Percentiles rank a stretch among this genome's conserved stretches.
Conservation (phyloP, 2,888 invertebrate genomes). For the Watsonalla binaria region DNA sequence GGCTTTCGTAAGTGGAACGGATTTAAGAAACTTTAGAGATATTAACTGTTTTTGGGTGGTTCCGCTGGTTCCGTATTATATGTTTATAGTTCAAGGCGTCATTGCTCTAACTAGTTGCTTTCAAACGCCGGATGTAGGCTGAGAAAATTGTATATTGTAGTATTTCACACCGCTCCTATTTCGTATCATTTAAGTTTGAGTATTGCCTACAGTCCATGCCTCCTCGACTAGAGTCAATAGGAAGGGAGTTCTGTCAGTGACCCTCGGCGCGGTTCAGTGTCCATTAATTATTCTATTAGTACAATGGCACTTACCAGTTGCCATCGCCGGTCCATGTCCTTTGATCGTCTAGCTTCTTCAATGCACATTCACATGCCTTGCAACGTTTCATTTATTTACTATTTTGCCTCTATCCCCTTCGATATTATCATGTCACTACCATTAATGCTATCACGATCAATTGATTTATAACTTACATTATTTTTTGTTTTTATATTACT, state of each 20-base stretch:
- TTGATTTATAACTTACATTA: no score
- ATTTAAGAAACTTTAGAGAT: slow-evolving; percentile 49
- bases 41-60: slow-evolving; percentile 44
- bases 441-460: no score
- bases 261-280: slow-evolving; percentile 47
- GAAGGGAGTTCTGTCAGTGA: slow-evolving; percentile 49
- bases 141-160: background rate
- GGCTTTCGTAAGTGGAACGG: slow-evolving; percentile 64
- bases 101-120: slow-evolving; percentile 2
- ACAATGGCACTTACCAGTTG: slow-evolving; percentile 56
- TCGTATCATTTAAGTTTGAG: no score
- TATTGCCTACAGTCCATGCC: no score
- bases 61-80: slow-evolving; percentile 26
- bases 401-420: no score
- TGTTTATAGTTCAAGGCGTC: slow-evolving; percentile 26
- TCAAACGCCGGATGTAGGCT: background rate
- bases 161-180: background rate
- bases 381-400: no score
- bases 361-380: slow-evolving; percentile 8
- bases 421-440: no score
- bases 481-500: no score
- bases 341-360: slow-evolving; percentile 40
- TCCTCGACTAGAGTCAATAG: no score
- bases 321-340: slow-evolving; percentile 48
- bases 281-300: slow-evolving; percentile 74